Base-by-base conservation (phyloP, 2,888 invertebrate genomes). In the Tipula lateralis region DNA sequence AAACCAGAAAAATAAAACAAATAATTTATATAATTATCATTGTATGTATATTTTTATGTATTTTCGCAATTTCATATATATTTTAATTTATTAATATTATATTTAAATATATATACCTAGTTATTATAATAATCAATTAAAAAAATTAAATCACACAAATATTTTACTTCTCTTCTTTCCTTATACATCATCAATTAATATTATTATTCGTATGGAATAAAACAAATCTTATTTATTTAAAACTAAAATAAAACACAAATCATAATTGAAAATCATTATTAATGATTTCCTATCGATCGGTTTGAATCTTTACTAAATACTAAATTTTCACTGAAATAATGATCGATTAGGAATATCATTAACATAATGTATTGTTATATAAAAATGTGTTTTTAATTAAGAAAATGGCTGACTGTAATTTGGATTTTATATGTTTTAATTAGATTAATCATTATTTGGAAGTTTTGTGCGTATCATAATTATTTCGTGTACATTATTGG, bases 381-480 rank as follows among this genome's bases (percentile, higher is more conserved):
- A 44, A 19, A 4, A 19, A 19, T 16, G 39, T 44, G 9, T 32
- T 32, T 32, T 66, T 66, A 66, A 24, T 66, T 66, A 24, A 24
- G 24, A 50, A 50, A 66, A 66, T 66, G 66, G 66, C 66, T 66
- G 66, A 66, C 66, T 66, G 66, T 66, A 66, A 66, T 66, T 66
- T 66, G 66, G 24, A 9, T 66, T 66, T 24, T 66, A 66, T 66
- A 9, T 66, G 24, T 66, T 24, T 24, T 66, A 24, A 66, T 24
- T 44, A n/a, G n/a, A 44, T 36, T 44, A 39, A 13, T 39, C 39
- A 39, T 66, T 66, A 66, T 24, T 66, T 66, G 66, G 66, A 66
- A 66, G 66, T 66, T 66, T 66, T 66, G 66, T 66, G 66, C 66
- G 66, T 66, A 66, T 66, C 24, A n/a, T 12, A 66, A 66, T 24